Evolutionary conservation across 2,888 invertebrate genomes (phyloP).

Genomic region (Drosophila greeni): DNA sequence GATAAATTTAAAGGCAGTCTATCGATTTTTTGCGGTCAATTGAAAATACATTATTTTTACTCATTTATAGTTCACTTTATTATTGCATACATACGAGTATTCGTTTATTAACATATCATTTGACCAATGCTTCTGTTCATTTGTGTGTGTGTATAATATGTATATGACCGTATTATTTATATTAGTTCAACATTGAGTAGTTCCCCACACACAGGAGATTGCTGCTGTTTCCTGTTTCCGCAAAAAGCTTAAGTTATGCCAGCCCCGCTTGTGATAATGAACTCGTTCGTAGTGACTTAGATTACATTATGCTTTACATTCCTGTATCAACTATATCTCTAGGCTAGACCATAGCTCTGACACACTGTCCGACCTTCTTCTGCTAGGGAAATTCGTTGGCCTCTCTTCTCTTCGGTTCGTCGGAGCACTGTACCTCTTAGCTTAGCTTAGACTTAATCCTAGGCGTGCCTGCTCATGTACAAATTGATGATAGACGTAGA

Average conservation of each 20-base stretch:
- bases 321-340: slow-evolving; percentile 37
- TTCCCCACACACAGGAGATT: slow-evolving; percentile 11
- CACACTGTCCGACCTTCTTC: slow-evolving; percentile 26
- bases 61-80: slow-evolving; percentile 41
- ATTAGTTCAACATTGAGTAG: slow-evolving; percentile 40
- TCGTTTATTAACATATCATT: slow-evolving; percentile 42
- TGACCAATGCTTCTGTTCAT: slow-evolving; percentile 23
- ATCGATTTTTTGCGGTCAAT: background rate
- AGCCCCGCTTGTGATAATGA: slow-evolving; percentile 24
- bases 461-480: slow-evolving; percentile 67
- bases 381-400: slow-evolving; percentile 68
- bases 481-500: slow-evolving; percentile 59
- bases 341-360: slow-evolving; percentile 19
- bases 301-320: slow-evolving; percentile 39
- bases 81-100: slow-evolving; percentile 42
- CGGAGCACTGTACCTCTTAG: slow-evolving; percentile 6
- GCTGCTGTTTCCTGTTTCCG: slow-evolving; percentile 4
- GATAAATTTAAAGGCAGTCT: background rate
- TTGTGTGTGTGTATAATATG: slow-evolving; percentile 30
- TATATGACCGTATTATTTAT: slow-evolving; percentile 41
- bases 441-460: slow-evolving; percentile 58
- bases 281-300: slow-evolving; percentile 33
- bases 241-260: slow-evolving; percentile 22
- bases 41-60: slow-evolving; percentile 3
- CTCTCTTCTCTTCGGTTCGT: slow-evolving; percentile 33